Base-by-base conservation (phyloP, 2,113 vertebrate species). In the Phyllopteryx taeniolatus region DNA sequence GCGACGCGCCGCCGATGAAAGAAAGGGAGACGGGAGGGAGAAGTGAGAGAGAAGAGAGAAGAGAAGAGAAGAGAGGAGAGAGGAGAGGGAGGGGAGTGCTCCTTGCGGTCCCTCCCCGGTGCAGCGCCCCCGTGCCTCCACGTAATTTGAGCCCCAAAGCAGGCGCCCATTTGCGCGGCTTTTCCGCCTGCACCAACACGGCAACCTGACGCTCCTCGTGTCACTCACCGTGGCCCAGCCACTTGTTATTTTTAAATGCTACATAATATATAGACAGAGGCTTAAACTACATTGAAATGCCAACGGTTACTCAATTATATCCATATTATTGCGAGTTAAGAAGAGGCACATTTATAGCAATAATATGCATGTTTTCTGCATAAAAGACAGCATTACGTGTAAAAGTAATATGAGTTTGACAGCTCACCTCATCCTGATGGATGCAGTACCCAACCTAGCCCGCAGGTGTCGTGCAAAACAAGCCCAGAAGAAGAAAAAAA, bases 91-190 rank as follows among this genome's bases (percentile, higher is more conserved):
- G 9, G 49, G 67, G 64, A 57, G 39, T 1, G 17, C 68, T 43
- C 51, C 67, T 68, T 35, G 14, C 20, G 33, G 31, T 57, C 51
- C 67, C 33, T 56, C 47, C 67, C 49, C 43, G 22, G 64, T n/a
- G n/a, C 12, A 69, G 33, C 33, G 51, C 51, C 67, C 35, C 47
- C 13, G 68, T 22, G 53, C 15, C 59, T 61, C 2, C 59, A 15
- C 68, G 68, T 69, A 69, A 69, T 27, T 22, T 56, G 68, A 69
- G 8, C 39, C 68, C 68, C 8, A 33, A 42, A 56, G 51, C 68
- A 69, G 68, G 68, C 51, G 68, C 68, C 22, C 68, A 56, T 69
- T 69, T 43, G 51, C n/a, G 68, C 49, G 19, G 33, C 67, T 54
- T 56, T 3, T 69, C 67, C 33, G 47, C 49, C 46, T 13, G 47